Evolutionary conservation across 2,113 vertebrate genomes (phyloP), one percentile per base, ranked within the genome.

Genomic region (Semnornis frantzii): DNA sequence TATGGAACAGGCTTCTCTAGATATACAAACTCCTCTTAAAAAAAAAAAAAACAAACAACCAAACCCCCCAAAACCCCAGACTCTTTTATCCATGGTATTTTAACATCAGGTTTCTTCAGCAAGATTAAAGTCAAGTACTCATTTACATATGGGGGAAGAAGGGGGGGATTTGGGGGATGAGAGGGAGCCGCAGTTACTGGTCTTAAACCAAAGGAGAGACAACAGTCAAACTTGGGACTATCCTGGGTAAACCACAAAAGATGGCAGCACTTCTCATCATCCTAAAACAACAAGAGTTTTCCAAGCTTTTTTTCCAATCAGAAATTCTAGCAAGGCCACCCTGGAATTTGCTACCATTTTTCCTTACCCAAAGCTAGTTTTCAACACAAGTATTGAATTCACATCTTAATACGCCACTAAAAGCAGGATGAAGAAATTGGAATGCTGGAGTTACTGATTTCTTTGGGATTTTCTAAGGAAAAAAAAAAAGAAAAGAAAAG

Each of bases 291-390:
- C 90, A 92, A 85, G 23, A 64, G 87, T 93, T 95, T 93, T 93
- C 94, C 96, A 93, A 93, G 89, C 70, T 93, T 93, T 92, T 93
- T 93, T 92, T 96, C 85, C 89, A 94, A 93, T 96, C 89, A 95
- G 89, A 93, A 91, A 93, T 81, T 75, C 79, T 91, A 95, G 93
- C 78, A 92, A 94, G 96, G 91, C 96, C 89, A 95, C 95, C 94
- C 89, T 96, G 94, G 96, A 96, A 96, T 96, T 93, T 93, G 95
- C 94, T 96, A 96, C 95, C 89, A 95, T 92, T 94, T 96, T 92
- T 91, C 91, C 91, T 83, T 93, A 94, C 94, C 94, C 94, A 93
- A 92, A 96, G 89, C 75, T 94, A 83, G 91, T 96, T 96, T 96
- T 94, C 93, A 95, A 83, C 96, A 92, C 82, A 89, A 91, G 94